Base-by-base conservation (phyloP, 2,888 invertebrate species). In the Tromatobia lineatoria region DNA sequence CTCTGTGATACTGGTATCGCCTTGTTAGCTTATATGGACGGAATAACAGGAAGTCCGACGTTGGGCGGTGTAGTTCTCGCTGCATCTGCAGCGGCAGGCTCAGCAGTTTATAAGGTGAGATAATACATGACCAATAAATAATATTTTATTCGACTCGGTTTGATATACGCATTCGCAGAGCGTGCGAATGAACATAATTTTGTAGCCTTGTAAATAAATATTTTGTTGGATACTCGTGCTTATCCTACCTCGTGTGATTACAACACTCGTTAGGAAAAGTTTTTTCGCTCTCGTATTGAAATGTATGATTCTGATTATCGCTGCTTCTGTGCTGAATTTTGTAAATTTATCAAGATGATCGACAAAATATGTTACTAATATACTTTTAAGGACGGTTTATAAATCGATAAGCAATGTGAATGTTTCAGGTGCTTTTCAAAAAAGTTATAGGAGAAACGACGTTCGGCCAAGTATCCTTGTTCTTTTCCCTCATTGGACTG, bases 1-100 rank as follows among this genome's bases (percentile, higher is more conserved):
- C 94, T 99, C 87, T 98, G 98, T 94, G 98, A 98, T 94, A 98
- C 98, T 29, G 99, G 99, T 50, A 98, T 98, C 87, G 98, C 99
- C 2, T 95, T 99, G 77, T 95, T 99, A 87, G 98, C 98, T 34
- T 99, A 99, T 92, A 98, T 99, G 98, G 98, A 99, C 92, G 98
- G 98, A 70, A 98, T 98, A 89, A 98, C 97, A 11, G 97, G 97
- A 83, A 98, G 97, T 93, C 97, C 97, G 8, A 98, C 98, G 0
- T 95, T 98, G 64, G 98, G 98, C 8, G 98, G 99, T 6, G 98
- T 99, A 0, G 97, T 99, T 45, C 94, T 98, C 67, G 98, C 99
- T 47, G 97, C 98, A 7, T 96, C 98, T 34, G 98, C 99, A 23
- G 98, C 98, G 45, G 98, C 98, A 34, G 98, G 98, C 66, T 98